Percentiles rank a stretch among this genome's conserved stretches.
Evolutionary conservation across 2,797 vertebrate genomes (phyloP).

Genomic region (Ataeniobius toweri): DNA sequence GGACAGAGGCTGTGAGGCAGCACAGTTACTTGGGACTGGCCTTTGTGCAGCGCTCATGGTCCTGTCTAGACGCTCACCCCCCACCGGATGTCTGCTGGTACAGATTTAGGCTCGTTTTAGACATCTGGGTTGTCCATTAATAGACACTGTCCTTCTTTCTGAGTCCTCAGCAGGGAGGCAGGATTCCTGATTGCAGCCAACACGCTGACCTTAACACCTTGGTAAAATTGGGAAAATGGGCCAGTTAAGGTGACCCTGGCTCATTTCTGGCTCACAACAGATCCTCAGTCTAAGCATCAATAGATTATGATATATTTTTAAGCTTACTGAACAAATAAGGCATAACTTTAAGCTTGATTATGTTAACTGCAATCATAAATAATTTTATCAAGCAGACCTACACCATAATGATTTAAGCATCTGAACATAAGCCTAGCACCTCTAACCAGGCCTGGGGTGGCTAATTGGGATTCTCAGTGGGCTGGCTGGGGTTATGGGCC

Average conservation of each 20-base stretch:
- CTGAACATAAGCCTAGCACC: no score
- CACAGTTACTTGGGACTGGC: background rate
- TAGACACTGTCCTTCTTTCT: constrained; percentile 74
- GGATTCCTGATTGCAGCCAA: constrained; percentile 53
- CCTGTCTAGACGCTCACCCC: constrained; percentile 54
- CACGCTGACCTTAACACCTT: constrained; percentile 51
- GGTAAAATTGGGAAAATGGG: constrained; percentile 55
- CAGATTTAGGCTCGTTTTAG: constrained; percentile 67
- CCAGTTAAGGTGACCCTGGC: constrained; percentile 51
- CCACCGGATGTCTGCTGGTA: constrained; percentile 48
- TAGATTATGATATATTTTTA: background rate
- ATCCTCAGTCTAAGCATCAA: background rate
- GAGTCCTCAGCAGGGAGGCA: constrained; percentile 53
- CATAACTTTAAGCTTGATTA: background rate
- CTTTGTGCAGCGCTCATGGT: constrained; percentile 31
- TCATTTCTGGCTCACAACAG: background rate
- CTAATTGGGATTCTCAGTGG: background rate
- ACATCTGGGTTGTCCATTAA: constrained; percentile 72
- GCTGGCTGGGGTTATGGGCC: background rate
- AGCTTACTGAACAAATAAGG: no score
- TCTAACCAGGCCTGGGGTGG: background rate
- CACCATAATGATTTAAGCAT: background rate
- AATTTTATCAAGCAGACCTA: background rate
- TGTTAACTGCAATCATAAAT: background rate
- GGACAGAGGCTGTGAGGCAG: constrained; percentile 16